These are phyloP conservation scores for Neotoxoptera formosana DNA, from an alignment of 1,140 invertebrate species.

Conservation along the genomic window DNA sequence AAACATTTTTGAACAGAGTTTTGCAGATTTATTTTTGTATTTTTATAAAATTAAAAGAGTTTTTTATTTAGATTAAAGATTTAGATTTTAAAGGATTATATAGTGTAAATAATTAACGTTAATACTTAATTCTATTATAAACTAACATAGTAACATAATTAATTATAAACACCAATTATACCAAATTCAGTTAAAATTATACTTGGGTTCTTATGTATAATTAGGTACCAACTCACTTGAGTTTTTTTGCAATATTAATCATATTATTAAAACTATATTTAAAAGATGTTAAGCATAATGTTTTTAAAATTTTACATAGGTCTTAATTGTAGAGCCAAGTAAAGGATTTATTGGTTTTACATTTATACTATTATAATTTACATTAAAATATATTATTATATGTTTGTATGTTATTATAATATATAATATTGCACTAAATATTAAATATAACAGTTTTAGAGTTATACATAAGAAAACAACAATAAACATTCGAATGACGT, in stretches of 20 bases:
- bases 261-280: neutral
- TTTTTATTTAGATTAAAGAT: neutral
- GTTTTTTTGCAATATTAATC: neutral
- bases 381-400: too few relatives aligned
- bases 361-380: too few relatives aligned
- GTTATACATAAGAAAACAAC: neutral
- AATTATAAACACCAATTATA: too few relatives aligned
- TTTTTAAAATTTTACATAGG: neutral
- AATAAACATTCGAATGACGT: neutral
- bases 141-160: neutral
- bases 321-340: neutral
- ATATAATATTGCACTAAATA: neutral
- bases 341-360: neutral
- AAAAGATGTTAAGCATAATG: neutral
- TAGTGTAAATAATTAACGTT: neutral
- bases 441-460: neutral
- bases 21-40: neutral
- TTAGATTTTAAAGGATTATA: neutral
- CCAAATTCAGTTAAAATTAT: neutral
- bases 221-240: neutral
- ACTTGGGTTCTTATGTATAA: neutral
- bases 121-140: neutral
- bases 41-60: neutral
- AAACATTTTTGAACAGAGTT: neutral
- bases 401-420: too few relatives aligned